Conservation (phyloP, 2,113 vertebrate genomes). For the Morone chrysops region DNA sequence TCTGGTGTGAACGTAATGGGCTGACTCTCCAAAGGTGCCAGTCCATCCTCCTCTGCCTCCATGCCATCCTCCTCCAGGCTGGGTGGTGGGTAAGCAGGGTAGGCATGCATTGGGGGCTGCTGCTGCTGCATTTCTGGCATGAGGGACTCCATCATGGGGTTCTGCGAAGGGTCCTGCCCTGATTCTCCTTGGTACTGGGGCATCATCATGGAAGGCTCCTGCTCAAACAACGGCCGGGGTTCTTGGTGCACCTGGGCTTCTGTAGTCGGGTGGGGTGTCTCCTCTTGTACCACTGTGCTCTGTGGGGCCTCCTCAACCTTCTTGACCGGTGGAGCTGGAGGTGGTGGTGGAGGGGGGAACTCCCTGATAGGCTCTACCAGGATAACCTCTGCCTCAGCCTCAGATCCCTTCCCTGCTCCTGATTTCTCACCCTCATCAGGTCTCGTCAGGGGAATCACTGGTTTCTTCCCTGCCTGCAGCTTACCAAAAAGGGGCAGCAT, state of each 20-base stretch:
- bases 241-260: constrained; percentile 84
- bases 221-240: constrained; percentile 76
- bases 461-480: constrained; percentile 90
- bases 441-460: constrained; percentile 84
- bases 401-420: constrained; percentile 78
- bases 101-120: constrained; percentile 83
- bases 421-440: constrained; percentile 84
- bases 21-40: constrained; percentile 96
- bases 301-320: constrained; percentile 78
- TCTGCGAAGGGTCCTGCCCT: constrained; percentile 79
- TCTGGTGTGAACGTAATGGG: constrained; percentile 98
- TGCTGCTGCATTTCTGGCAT: constrained; percentile 86
- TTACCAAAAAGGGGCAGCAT: constrained; percentile 96
- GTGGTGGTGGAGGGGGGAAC: constrained; percentile 87
- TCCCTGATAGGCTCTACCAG: constrained; percentile 87
- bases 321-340: constrained; percentile 80
- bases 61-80: constrained; percentile 86
- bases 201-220: constrained; percentile 79
- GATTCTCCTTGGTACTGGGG: constrained; percentile 80
- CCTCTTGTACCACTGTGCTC: constrained; percentile 79
- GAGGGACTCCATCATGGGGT: constrained; percentile 86
- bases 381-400: constrained; percentile 85
- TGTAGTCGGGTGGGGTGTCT: constrained; percentile 59
- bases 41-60: constrained; percentile 91
- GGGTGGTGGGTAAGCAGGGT: constrained; percentile 88